Conservation (phyloP, 2,888 invertebrate genomes). For the Cataglyphis altisquamis region DNA sequence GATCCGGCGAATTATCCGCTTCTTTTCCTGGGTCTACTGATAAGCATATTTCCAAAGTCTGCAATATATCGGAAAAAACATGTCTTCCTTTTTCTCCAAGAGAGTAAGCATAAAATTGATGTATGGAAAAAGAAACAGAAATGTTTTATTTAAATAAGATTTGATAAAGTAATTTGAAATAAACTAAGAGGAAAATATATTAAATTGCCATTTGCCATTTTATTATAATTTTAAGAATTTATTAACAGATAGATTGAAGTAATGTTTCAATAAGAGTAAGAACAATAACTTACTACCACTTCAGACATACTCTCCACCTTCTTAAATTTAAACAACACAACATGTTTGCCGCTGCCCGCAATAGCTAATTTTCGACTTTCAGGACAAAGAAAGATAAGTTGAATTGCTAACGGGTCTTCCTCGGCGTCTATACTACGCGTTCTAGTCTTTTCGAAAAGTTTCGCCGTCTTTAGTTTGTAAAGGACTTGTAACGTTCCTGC, state of each 20-base stretch:
- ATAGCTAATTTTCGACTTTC: slow-evolving; percentile 96
- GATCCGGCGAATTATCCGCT: slow-evolving; percentile 93
- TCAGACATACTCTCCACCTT: slow-evolving; percentile 95
- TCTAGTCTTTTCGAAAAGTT: slow-evolving; percentile 93
- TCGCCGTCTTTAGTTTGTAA: slow-evolving; percentile 99
- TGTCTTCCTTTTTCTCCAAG: not conserved
- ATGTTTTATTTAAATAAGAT: not conserved
- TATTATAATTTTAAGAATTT: not conserved
- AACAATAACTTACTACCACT: slow-evolving; percentile 89
- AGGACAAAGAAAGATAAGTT: slow-evolving; percentile 96
- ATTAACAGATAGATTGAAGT: not conserved
- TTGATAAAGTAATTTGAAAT: not conserved
- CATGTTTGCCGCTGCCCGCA: slow-evolving; percentile 97
- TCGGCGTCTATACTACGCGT: slow-evolving; percentile 90
- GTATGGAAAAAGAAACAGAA: not conserved
- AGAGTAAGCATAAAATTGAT: not conserved
- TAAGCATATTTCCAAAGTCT: slow-evolving; percentile 96
- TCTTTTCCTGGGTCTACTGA: slow-evolving; percentile 93
- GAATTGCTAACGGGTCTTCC: slow-evolving; percentile 96
- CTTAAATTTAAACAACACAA: slow-evolving; percentile 97
- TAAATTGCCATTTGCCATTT: not conserved
- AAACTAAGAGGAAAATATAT: not conserved
- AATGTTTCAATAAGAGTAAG: slow-evolving; percentile 1
- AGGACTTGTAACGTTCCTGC: slow-evolving; percentile 98
- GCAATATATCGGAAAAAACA: slow-evolving; percentile 74